Base-by-base conservation (phyloP, 2,113 vertebrate genomes). In the Oceanodroma tethys region DNA sequence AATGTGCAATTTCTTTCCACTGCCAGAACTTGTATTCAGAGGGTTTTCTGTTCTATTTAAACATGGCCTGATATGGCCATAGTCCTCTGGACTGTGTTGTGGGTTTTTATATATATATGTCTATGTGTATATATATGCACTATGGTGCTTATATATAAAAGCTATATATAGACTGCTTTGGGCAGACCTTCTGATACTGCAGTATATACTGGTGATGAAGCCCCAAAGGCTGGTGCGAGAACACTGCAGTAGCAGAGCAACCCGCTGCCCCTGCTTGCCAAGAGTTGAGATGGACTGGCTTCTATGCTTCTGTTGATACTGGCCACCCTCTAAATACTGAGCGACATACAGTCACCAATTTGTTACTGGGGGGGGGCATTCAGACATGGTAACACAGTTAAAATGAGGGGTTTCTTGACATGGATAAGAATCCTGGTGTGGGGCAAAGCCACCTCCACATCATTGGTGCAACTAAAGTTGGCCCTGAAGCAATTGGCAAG, bases 61-160 rank as follows among this genome's bases (percentile, higher is more conserved):
- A 29, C 32, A 6, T 2, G 2, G 15, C 30, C 15, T 30, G 16
- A 34, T 32, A n/a, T 7, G 30, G 19, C 17, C 16, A 2, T 3
- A 30, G 22, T 17, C 21, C 68, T 58, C 40, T 72, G 36, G 26
- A 8, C n/a, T 90, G 18, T 60, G 38, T 2, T 71, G 34, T 16
- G 30, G 8, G 6, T 2, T 21, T 63, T 32, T 43, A 4, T 38
- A 15, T 25, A 32, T 52, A 8, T 43, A 5, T 65, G 10, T 40
- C 9, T 68, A 10, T 68, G 10, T 19, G 1, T 59, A 11, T 38
- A 11, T 6, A 6, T 50, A 2, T 12, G 27, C 9, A 5, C 34
- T 16, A 0, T 12, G 26, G 13, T 47, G 21, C 9, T 79, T 43
- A 7, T 13, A 5, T 25, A 5, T 22, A 23, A 47, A 68, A 78